Evolutionary conservation across 2,797 vertebrate genomes (phyloP), one percentile per base, ranked within the genome.

Genomic region (Scyliorhinus canicula): DNA sequence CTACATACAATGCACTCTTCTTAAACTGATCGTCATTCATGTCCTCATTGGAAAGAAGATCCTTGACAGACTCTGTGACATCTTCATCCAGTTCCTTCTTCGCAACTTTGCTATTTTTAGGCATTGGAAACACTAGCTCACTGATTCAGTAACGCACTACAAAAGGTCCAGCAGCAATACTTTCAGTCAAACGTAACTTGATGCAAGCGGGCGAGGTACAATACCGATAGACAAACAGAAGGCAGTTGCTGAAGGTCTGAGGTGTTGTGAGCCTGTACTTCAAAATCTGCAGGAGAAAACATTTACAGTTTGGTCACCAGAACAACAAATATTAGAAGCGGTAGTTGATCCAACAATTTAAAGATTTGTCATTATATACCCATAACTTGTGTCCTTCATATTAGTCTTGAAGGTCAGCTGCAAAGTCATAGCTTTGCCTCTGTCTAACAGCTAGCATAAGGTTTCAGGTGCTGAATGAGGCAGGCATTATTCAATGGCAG

Each of bases 1-100:
- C 96, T 95, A 99, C 98, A 85, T 98, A 98, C 96, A 99, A 97
- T 95, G 98, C 97, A 96, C 97, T 99, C 96, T 99, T 99, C 97
- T 99, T 99, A 97, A 99, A 99, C 96, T 98, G 98, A 96, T 99
- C 98, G 95, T 99, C 98, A 67, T 98, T 97, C 95, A 98, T 97
- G 95, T 99, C 99, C 98, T 99, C 98, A 96, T 99, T 99, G 96
- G 99, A 99, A 95, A 99, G 98, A 96, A 99, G 98, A 97, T 99
- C 99, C 96, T 98, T 99, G 97, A 98, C 98, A 71, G 98, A 99
- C 96, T 99, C 99, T 90, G 98, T 99, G 97, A 99, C 98, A 95
- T 99, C 98, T 97, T 99, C 98, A 96, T 99, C 99, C 97, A 99
- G 97, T 96, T 99, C 99, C 98, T 98, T 98, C 97, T 99, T 99